These are phyloP conservation scores for Crotalus tigris DNA, from an alignment of 2,113 vertebrate species.

Conservation along the genomic window DNA sequence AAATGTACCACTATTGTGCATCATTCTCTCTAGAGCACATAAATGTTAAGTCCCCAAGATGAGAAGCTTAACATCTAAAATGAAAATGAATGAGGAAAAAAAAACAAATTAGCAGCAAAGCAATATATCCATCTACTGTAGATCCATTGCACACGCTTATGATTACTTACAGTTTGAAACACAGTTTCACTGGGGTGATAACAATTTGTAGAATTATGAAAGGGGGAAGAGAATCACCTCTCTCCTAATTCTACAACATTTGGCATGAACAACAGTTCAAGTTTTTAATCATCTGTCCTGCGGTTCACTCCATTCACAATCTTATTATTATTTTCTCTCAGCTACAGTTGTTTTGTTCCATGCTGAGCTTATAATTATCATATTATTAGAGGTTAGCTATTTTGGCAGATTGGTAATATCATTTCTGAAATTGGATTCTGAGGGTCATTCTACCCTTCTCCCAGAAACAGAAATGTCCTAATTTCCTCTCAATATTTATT, in stretches of 20 bases:
- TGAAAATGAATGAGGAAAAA: neutral
- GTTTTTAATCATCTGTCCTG: neutral
- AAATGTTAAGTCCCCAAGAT: neutral
- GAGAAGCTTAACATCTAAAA: neutral
- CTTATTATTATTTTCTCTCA: neutral
- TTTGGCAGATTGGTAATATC: neutral
- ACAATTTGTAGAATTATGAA: neutral
- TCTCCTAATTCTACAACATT: neutral
- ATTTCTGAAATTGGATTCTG: neutral
- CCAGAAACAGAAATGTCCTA: neutral
- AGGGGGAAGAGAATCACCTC: neutral
- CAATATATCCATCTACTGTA: neutral
- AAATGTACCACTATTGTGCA: neutral
- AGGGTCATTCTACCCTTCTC: constrained; percentile 6
- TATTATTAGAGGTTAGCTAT: neutral
- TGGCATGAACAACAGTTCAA: neutral
- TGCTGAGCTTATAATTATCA: neutral
- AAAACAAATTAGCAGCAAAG: neutral
- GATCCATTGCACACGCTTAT: neutral
- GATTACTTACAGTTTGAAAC: neutral
- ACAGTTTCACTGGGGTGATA: neutral
- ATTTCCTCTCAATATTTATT: constrained; percentile 24
- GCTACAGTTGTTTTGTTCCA: neutral
- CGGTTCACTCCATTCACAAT: neutral
- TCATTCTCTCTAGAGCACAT: neutral